Conservation (phyloP, 2,888 invertebrate genomes). For the Balanococcus diminutus region DNA sequence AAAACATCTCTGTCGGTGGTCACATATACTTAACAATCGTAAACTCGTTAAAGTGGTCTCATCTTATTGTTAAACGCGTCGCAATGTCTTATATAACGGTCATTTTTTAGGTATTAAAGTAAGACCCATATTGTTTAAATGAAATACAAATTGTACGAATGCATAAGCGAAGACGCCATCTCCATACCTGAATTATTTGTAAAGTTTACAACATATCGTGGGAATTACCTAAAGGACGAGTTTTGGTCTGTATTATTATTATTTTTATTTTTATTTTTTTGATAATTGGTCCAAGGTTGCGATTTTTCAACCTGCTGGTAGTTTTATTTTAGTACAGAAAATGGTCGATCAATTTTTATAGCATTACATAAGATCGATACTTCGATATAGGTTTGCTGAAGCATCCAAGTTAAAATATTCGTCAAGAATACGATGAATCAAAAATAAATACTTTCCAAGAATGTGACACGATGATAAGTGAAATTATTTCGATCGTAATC, state of each 20-base stretch:
- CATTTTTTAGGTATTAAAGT: not conserved
- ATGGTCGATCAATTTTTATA: not conserved
- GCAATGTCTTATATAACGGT: constrained; percentile 9
- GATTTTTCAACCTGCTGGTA: no score
- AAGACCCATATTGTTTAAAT: not conserved
- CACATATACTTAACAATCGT: constrained; percentile 4
- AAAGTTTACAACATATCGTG: not conserved
- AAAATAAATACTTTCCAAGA: not conserved
- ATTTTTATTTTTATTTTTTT: not conserved
- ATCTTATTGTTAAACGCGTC: not conserved
- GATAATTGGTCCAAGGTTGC: not conserved
- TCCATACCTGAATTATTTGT: not conserved
- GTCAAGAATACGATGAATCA: not conserved
- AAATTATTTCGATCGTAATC: not conserved
- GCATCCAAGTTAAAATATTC: not conserved
- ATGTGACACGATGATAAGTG: not conserved
- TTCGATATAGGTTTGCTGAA: not conserved
- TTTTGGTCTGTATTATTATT: no score
- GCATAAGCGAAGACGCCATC: not conserved
- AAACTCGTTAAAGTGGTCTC: constrained; percentile 14
- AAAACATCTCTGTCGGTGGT: constrained; percentile 14
- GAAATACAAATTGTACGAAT: not conserved
- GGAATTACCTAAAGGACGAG: not conserved
- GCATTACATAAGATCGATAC: not conserved
- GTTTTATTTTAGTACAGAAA: no score